Base-by-base conservation (phyloP, 2,888 invertebrate genomes). In the Mayetiola destructor region DNA sequence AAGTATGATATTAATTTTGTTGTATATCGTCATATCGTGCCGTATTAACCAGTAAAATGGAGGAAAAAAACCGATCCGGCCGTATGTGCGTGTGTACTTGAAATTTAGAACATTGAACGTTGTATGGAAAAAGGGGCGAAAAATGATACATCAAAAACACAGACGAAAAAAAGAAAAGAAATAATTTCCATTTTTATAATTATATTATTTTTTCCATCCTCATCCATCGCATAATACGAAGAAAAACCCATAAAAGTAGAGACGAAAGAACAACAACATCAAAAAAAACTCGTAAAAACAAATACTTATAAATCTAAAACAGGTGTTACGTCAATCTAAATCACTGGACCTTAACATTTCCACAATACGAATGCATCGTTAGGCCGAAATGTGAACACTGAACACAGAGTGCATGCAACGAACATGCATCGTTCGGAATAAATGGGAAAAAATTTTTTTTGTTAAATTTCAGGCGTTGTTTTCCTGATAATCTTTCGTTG, bases 241-340 rank as follows among this genome's bases (percentile, higher is more conserved):
- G 6, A 23, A 9, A 27, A 27, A 27, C 23, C 23, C 23, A 48
- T 27, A 32, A 9, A 12, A 32, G 8, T 9, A 9, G 12, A 32
- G 8, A 32, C 6, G 12, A 32, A 6, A 32, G 32, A 32, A 32
- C 32, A 32, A 48, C 14, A 27, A 2, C 2, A 48, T 6, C 27
- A n/a, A 48, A 48, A 14, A 27, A 48, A 42, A 23, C 39, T 48
- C 29, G 3, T 48, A 27, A 27, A 48, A 48, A 48, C 27, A 48
- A 48, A 48, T 48, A 48, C n/a, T n/a, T 48, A 48, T 48, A 48
- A 48, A 48, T 48, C 48, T 48, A 48, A 48, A 48, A 48, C 48
- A 48, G 48, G 48, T 48, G 48, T 48, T 48, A 48, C 48, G 27
- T 48, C 48, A 48, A 48, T 48, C 48, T 16, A 48, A 48, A 48